A percentile compares a stretch with the other conserved stretches of the same genome.
phyloP scores from a whole-genome alignment of 2,888 invertebrate genomes.

The Prostheceraeus crozeri region DNA sequence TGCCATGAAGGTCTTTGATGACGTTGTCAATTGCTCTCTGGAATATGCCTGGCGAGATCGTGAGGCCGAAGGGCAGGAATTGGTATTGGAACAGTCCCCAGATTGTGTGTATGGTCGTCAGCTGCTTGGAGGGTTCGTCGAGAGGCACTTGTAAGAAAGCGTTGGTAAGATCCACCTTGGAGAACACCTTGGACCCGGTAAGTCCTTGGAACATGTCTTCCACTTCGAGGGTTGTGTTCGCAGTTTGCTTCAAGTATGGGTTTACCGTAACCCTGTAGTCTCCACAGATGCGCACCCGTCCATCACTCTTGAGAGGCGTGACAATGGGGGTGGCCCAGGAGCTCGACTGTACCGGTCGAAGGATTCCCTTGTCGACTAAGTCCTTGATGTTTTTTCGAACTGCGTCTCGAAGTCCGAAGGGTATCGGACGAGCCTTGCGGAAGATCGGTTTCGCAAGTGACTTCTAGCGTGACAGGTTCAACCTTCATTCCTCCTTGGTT shows the following conservation, averaged over 20 bases:
- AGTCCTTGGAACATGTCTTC: conserved; percentile 18
- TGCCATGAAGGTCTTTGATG: not conserved
- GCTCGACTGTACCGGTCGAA: conserved; percentile 8
- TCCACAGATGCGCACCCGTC: not conserved
- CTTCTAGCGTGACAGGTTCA: too few species aligned
- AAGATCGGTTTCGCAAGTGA: conserved; percentile 18
- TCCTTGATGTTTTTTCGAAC: conserved; percentile 2
- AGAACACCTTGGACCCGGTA: conserved; percentile 1
- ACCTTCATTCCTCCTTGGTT: too few species aligned
- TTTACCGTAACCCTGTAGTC: conserved; percentile 17
- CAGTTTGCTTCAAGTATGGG: conserved; percentile 26
- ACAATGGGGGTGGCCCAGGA: conserved; percentile 10
- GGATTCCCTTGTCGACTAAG: not conserved
- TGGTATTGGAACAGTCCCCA: too few species aligned
- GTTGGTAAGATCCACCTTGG: conserved; percentile 17
- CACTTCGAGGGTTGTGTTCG: conserved; percentile 1
- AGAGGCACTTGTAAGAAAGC: not conserved
- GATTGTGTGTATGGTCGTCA: not conserved
- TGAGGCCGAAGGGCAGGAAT: too few species aligned
- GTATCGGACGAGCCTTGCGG: not conserved
- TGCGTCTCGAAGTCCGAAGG: conserved; percentile 3
- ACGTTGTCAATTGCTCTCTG: not conserved
- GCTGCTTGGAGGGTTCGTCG: not conserved
- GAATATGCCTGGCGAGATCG: not conserved
- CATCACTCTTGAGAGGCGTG: conserved; percentile 1